phyloP scores from a whole-genome alignment of 2,113 vertebrate species.

The Galbula dea region DNA sequence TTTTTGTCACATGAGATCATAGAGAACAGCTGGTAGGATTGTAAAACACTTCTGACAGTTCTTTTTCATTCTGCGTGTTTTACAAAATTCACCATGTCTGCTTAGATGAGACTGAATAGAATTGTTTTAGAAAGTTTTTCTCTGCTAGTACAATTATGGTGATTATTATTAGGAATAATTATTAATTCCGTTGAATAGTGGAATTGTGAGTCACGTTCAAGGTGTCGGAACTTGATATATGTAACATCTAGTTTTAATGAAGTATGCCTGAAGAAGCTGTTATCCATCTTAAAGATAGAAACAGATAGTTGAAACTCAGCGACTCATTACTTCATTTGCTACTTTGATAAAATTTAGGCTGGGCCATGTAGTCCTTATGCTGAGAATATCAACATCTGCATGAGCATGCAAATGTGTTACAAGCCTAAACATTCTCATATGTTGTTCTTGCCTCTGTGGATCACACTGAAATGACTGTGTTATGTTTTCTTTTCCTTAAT shows the following conservation, averaged over 20 bases:
- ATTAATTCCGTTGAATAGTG: not conserved
- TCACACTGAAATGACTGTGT: not conserved
- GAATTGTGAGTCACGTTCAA: not conserved
- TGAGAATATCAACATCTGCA: not conserved
- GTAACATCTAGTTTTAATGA: not conserved
- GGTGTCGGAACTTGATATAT: not conserved
- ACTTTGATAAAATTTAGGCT: not conserved
- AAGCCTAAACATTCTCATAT: not conserved
- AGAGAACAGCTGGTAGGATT: not conserved
- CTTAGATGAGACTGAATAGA: not conserved
- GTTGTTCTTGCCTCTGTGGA: not conserved
- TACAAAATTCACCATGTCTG: not conserved
- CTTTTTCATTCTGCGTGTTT: not conserved
- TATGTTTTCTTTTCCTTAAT: not conserved
- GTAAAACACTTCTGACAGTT: not conserved
- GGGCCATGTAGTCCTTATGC: not conserved
- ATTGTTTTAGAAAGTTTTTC: not conserved
- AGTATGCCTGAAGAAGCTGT: not conserved
- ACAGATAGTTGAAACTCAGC: not conserved
- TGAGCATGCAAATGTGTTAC: rapidly evolving
- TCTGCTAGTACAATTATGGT: not conserved
- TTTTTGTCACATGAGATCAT: not conserved
- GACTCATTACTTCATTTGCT: not conserved
- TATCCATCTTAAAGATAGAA: not conserved
- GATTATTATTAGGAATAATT: too few relatives aligned